Percentiles rank a stretch among this genome's conserved stretches.
phyloP scores from a whole-genome alignment of 2,797 vertebrate species.

The Choloepus didactylus region DNA sequence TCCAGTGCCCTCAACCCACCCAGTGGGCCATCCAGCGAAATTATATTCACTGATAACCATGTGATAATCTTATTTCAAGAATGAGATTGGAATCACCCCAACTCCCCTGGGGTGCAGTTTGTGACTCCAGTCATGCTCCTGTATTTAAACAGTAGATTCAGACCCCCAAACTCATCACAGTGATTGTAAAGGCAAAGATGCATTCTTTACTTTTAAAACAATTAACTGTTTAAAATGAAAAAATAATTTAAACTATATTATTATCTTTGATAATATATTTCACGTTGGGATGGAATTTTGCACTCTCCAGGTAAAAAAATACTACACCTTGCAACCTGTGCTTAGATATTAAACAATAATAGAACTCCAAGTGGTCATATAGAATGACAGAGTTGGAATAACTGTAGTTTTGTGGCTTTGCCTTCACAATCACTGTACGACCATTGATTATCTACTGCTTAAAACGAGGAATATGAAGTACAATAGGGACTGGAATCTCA shows the following conservation, averaged over 20 bases:
- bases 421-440: background rate
- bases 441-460: background rate
- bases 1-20: rapidly evolving
- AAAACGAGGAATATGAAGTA: background rate
- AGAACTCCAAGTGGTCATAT: too few relatives aligned
- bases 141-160: background rate
- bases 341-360: too few relatives aligned
- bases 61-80: background rate
- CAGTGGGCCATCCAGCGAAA: background rate
- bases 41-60: background rate
- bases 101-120: too few relatives aligned
- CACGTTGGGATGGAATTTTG: background rate
- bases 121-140: too few relatives aligned
- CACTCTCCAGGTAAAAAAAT: background rate
- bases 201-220: background rate
- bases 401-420: background rate
- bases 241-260: background rate
- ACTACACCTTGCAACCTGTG: background rate
- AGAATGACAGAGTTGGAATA: background rate
- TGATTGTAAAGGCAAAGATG: too few relatives aligned
- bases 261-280: background rate
- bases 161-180: too few relatives aligned
- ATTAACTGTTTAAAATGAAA: background rate
- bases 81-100: too few relatives aligned
- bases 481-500: background rate